Base-by-base conservation (phyloP, 2,797 vertebrate genomes). In the Monodelphis domestica region DNA sequence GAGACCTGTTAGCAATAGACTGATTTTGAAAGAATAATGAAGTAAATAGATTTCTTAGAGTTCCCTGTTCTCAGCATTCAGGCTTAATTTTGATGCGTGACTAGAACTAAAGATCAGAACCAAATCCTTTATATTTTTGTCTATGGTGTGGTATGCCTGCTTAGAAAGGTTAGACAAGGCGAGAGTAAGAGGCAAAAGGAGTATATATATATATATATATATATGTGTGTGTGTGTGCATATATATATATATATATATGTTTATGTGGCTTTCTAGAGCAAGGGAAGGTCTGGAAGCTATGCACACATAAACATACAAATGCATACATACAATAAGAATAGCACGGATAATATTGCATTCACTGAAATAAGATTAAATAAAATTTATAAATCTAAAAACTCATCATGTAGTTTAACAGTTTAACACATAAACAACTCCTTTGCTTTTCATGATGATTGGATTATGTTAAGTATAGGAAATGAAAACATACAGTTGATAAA, bases 11-110 rank as follows among this genome's bases (percentile, higher is more conserved):
- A 95, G 92, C 91, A 96, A 63, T 89, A 84, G 90, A 88, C 24
- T 70, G 95, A 38, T 97, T 96, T 92, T 89, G 53, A 97, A 96
- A 94, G 92, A 96, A 95, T 55, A 97, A 95, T 91, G 89, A 57
- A 55, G 89, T 93, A 94, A 95, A 95, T 94, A 94, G 96, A 95
- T 93, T 70, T 92, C 89, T 92, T 88, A 70, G 54, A 94, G 56
- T 63, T 95, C 89, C 92, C 95, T 95, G 87, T 92, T 56, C 30
- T 70, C 45, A 57, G 2, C 54, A 21, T 94, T 55, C 78, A 54
- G 54, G 33, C 33, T 95, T 95, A 59, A 54, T 87, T 50, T 91
- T 91, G 87, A 91, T 38, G 28, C 38, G 70, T 10, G 24, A 94
- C 87, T n/a, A 95, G 94, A 91, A 90, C 87, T 94, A 89, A 50